A percentile compares a stretch with the other conserved stretches of the same genome.
These are phyloP conservation scores for Anthoptus insignis DNA, from an alignment of 2,888 invertebrate species.

Conservation along the genomic window DNA sequence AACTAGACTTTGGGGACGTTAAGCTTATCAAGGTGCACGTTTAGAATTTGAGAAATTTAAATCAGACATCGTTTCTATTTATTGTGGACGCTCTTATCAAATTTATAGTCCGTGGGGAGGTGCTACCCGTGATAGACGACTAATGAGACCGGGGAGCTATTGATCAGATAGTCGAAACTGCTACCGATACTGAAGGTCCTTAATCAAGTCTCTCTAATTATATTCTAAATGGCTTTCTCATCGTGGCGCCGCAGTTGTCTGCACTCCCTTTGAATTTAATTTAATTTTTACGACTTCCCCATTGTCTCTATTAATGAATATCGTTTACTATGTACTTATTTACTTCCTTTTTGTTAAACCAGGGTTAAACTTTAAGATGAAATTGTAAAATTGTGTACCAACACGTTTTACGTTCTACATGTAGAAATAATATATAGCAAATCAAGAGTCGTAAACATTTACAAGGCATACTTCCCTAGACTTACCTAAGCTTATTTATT, in stretches of 20 bases:
- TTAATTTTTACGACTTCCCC: slow-evolving; percentile 17
- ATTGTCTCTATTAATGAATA: slow-evolving; percentile 3
- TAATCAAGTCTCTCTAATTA: slow-evolving; percentile 40
- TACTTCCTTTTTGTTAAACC: not conserved
- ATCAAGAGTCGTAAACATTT: no score
- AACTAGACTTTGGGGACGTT: slow-evolving; percentile 60
- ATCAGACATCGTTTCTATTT: slow-evolving; percentile 67
- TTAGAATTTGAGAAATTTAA: slow-evolving; percentile 66
- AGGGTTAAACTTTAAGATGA: not conserved
- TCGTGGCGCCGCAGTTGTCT: slow-evolving; percentile 29
- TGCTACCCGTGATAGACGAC: slow-evolving; percentile 60
- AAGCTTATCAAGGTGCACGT: slow-evolving; percentile 62
- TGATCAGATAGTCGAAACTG: slow-evolving; percentile 54
- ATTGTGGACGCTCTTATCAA: slow-evolving; percentile 57
- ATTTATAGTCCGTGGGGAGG: slow-evolving; percentile 58
- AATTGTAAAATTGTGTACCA: no score
- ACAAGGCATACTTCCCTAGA: no score
- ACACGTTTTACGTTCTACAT: no score
- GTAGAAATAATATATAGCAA: no score
- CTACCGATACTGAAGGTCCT: slow-evolving; percentile 49
- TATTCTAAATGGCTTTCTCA: slow-evolving; percentile 39
- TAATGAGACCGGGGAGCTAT: slow-evolving; percentile 54
- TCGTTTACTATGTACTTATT: slow-evolving; percentile 3
- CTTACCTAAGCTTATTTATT: no score
- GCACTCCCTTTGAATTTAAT: slow-evolving; percentile 16